These are phyloP conservation scores for Diglossa cyanea DNA, from an alignment of 2,797 vertebrate genomes.

Conservation along the genomic window DNA sequence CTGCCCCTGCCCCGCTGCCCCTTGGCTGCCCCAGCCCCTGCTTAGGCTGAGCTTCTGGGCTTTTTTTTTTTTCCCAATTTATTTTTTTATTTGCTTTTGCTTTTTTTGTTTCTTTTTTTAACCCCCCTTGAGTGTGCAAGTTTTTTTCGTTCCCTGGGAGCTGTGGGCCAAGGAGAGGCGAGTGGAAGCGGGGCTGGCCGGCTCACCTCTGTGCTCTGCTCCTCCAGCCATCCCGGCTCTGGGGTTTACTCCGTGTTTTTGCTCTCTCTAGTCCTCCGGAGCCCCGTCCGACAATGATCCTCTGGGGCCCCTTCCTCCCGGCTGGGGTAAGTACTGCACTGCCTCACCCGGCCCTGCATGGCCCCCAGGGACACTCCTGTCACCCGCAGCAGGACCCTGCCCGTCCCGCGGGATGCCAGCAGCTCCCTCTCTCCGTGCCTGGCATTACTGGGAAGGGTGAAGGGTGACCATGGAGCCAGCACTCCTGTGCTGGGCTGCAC, in stretches of 20 bases:
- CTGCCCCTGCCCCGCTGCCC: neutral
- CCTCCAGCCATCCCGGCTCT: neutral
- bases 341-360: neutral
- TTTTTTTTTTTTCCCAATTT: neutral
- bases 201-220: neutral
- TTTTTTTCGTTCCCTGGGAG: neutral
- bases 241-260: constrained; percentile 57
- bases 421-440: neutral
- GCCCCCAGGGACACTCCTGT: neutral
- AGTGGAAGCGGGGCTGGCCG: neutral
- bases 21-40: neutral
- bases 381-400: neutral
- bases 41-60: neutral
- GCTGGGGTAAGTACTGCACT: constrained; percentile 91
- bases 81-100: neutral
- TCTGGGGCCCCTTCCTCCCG: constrained; percentile 89
- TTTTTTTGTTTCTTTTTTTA: neutral
- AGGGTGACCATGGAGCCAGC: neutral
- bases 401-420: rapidly evolving
- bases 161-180: neutral
- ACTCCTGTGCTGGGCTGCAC: neutral
- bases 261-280: constrained; percentile 85
- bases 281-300: constrained; percentile 91
- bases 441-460: rapidly evolving
- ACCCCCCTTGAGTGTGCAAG: neutral